Evolutionary conservation across 2,797 vertebrate genomes (phyloP).

Genomic region (Molossus alvarezi): DNA sequence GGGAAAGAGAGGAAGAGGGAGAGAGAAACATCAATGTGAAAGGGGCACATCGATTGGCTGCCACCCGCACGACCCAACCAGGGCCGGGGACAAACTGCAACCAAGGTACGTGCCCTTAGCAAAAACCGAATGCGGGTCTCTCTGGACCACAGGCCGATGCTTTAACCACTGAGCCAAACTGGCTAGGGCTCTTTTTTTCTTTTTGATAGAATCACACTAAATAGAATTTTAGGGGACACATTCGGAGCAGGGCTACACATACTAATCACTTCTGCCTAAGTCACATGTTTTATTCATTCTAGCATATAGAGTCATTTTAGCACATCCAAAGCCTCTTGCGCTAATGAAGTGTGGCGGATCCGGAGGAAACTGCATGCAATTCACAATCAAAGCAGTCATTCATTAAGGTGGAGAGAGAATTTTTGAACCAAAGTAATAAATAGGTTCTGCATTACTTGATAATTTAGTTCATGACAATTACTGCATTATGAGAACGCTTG

Average conservation of each 20-base stretch:
- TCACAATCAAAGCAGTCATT: neutral
- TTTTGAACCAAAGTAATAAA: neutral
- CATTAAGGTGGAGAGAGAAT: neutral
- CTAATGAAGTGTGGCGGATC: neutral
- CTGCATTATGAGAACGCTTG: neutral
- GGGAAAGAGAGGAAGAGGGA: too few species aligned
- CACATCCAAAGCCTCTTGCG: neutral
- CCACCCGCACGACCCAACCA: too few species aligned
- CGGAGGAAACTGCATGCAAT: neutral
- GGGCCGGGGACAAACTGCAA: too few species aligned
- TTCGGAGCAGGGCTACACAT: neutral
- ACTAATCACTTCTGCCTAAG: neutral
- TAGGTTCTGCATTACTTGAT: neutral
- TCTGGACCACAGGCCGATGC: too few species aligned
- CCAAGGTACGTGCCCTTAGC: too few species aligned
- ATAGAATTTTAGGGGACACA: constrained; percentile 1
- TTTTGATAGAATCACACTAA: neutral
- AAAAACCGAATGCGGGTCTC: too few species aligned
- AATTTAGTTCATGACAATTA: neutral
- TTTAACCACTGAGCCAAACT: too few species aligned
- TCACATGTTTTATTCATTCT: neutral
- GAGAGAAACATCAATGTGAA: too few species aligned
- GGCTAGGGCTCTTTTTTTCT: neutral
- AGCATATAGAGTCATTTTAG: neutral
- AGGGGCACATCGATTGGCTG: too few species aligned